Evolutionary conservation across 35 echinoderm and acorn worm species (phyloP).

Genomic region (Amphiura filiformis): DNA sequence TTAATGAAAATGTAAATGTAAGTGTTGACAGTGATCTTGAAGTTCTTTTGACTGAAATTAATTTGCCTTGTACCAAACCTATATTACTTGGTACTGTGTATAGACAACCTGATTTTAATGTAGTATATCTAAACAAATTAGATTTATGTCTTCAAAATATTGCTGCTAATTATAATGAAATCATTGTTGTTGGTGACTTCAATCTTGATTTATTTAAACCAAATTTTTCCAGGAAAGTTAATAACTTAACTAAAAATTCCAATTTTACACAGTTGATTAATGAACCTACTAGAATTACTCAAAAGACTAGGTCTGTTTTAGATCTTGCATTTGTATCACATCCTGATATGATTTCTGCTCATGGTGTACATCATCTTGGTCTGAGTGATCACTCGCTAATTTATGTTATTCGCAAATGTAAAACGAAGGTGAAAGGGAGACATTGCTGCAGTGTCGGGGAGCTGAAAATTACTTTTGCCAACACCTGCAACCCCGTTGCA

Average conservation of each 20-base stretch:
- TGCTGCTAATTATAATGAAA: background rate
- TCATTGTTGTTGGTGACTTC: slow-evolving; percentile 18
- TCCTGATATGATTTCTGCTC: background rate
- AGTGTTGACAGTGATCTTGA: background rate
- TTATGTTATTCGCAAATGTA: slow-evolving; percentile 23
- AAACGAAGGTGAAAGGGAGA: no score
- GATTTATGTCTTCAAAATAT: background rate
- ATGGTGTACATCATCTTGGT: background rate
- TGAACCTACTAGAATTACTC: slow-evolving; percentile 9
- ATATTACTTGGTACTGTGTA: background rate
- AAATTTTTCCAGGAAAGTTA: background rate
- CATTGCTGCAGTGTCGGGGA: no score
- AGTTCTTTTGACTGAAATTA: background rate
- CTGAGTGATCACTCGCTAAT: slow-evolving; percentile 14
- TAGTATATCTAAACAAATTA: background rate
- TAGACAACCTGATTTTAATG: background rate
- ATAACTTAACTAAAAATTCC: background rate
- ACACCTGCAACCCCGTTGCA: no score
- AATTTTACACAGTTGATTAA: slow-evolving; percentile 19
- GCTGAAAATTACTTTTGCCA: no score
- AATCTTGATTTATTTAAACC: slow-evolving; percentile 2
- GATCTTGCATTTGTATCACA: slow-evolving; percentile 21
- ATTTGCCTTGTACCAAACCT: background rate
- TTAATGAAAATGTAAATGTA: background rate
- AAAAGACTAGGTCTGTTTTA: background rate